Evolutionary conservation across 1,140 invertebrate genomes (phyloP).

Genomic region (Sipha flava): DNA sequence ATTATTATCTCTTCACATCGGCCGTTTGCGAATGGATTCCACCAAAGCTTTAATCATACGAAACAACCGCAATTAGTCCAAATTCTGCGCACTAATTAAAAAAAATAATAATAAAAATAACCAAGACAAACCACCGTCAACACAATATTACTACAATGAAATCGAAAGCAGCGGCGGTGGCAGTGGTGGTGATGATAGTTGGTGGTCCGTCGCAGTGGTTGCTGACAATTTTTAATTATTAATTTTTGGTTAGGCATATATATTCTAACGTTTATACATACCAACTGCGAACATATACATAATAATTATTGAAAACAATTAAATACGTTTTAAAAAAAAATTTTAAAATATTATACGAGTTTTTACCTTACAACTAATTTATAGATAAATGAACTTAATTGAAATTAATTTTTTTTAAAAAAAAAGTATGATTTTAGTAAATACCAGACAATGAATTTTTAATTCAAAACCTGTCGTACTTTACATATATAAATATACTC

Average conservation of each 20-base stretch:
- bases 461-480: too few relatives aligned
- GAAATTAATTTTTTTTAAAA: too few relatives aligned
- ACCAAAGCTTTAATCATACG: constrained; percentile 19
- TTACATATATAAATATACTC: too few relatives aligned
- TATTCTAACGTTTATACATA: neutral
- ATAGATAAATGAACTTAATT: too few relatives aligned
- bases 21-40: neutral
- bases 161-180: neutral
- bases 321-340: too few relatives aligned
- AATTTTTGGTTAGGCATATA: neutral
- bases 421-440: too few relatives aligned
- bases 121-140: neutral
- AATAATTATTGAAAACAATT: neutral
- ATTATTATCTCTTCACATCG: neutral
- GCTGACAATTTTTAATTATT: neutral
- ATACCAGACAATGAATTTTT: too few relatives aligned
- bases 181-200: too few relatives aligned
- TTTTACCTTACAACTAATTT: too few relatives aligned
- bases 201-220: too few relatives aligned
- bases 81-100: constrained; percentile 9
- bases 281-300: neutral
- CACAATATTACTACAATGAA: neutral
- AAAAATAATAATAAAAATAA: constrained; percentile 7
- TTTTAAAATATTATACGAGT: too few relatives aligned
- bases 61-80: constrained; percentile 20